Conservation (phyloP, 2,888 invertebrate genomes). For the Patella depressa region DNA sequence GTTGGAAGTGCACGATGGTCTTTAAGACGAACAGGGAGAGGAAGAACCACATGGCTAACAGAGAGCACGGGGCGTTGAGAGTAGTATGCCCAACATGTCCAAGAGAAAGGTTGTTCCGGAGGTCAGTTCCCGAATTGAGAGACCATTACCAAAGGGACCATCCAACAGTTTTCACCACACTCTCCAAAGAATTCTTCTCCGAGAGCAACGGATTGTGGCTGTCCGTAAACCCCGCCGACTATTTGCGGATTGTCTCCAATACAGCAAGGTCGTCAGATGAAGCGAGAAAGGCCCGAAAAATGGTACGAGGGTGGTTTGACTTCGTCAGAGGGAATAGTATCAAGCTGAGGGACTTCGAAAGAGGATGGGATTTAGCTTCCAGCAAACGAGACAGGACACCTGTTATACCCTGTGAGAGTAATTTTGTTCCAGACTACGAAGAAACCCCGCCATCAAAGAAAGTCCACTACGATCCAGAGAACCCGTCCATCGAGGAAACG, state of each 20-base stretch:
- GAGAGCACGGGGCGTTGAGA: background rate
- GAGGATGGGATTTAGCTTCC: no score
- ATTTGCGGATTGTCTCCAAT: background rate
- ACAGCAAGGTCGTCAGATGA: background rate
- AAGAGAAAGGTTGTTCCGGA: background rate
- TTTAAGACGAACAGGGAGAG: conserved; percentile 1
- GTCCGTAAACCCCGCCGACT: background rate
- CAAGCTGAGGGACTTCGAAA: no score
- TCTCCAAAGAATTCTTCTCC: background rate
- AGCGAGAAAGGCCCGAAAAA: background rate
- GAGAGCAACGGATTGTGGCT: background rate
- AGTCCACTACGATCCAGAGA: background rate
- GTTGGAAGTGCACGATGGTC: conserved; percentile 9
- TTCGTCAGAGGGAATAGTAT: no score
- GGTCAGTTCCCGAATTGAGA: background rate
- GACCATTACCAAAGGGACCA: background rate
- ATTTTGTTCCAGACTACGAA: background rate
- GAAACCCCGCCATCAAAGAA: background rate
- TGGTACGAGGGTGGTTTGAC: background rate
- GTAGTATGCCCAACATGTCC: conserved; percentile 15
- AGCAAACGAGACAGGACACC: background rate
- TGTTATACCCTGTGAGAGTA: background rate
- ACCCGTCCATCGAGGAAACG: background rate
- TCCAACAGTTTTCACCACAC: background rate
- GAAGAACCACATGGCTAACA: conserved; percentile 16